Percentiles rank a stretch among this genome's conserved stretches.
phyloP scores from a whole-genome alignment of 2,797 vertebrate species.

The Aphelocoma californica region DNA sequence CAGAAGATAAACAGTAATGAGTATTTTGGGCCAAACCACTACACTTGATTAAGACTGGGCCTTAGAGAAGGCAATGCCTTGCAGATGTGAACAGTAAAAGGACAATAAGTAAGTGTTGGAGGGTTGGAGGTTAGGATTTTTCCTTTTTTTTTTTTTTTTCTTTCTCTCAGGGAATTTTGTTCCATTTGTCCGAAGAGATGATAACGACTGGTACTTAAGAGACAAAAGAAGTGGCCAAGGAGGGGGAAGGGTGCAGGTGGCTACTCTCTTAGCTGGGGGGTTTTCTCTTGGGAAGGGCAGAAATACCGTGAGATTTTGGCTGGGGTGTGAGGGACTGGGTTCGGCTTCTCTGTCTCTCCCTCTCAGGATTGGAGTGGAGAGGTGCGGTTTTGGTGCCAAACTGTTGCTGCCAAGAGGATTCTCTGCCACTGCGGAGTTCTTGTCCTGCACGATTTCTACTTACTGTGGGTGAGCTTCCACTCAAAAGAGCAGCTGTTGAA shows the following conservation, averaged over 20 bases:
- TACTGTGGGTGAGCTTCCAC: background rate
- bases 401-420: background rate
- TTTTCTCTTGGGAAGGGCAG: background rate
- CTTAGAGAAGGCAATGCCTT: background rate
- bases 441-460: background rate
- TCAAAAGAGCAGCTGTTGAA: background rate
- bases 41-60: background rate
- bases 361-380: background rate
- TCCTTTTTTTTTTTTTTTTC: background rate
- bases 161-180: background rate
- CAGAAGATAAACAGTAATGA: too few species aligned
- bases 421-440: background rate
- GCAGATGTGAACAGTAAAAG: background rate
- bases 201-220: background rate
- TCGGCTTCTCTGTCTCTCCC: background rate
- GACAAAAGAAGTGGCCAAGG: background rate
- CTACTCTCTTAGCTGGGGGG: background rate
- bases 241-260: background rate
- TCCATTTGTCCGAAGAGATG: background rate
- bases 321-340: background rate
- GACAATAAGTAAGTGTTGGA: background rate
- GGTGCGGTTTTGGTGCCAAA: background rate
- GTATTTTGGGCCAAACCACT: too few species aligned
- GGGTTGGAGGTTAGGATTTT: background rate
- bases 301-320: background rate